Conservation (phyloP, 2,113 vertebrate genomes). For the Myxocyprinus asiaticus region DNA sequence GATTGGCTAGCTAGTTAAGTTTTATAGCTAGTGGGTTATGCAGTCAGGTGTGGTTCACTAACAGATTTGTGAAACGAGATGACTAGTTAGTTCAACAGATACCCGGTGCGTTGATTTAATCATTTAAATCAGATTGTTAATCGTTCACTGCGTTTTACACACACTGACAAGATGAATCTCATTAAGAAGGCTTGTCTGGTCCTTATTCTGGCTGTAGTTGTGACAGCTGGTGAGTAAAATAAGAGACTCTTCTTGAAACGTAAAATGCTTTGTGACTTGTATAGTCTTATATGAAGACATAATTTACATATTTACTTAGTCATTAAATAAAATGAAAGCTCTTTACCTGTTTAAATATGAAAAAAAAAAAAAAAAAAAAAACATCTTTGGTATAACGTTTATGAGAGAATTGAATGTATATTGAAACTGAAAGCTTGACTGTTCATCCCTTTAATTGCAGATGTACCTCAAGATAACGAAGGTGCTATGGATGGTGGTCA, state of each 20-base stretch:
- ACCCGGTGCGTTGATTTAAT: conserved; percentile 1
- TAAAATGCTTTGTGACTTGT: too few relatives aligned
- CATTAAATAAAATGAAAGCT: not conserved
- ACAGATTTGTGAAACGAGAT: conserved; percentile 3
- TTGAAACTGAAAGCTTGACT: not conserved
- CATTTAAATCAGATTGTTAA: not conserved
- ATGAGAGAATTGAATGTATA: not conserved
- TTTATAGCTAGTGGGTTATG: conserved; percentile 19
- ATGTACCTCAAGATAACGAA: not conserved
- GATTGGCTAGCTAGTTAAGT: not conserved
- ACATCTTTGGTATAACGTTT: too few relatives aligned
- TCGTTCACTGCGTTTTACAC: not conserved
- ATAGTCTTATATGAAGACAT: too few relatives aligned
- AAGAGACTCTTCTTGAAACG: too few relatives aligned
- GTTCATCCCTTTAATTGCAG: conserved; percentile 24
- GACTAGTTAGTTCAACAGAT: conserved; percentile 3
- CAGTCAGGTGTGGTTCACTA: conserved; percentile 27
- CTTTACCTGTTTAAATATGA: too few relatives aligned
- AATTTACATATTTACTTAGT: too few relatives aligned
- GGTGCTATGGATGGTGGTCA: not conserved
- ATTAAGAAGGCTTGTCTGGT: conserved; percentile 52
- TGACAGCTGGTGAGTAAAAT: conserved; percentile 67
- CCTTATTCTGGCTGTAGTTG: conserved; percentile 58
- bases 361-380: too few relatives aligned
- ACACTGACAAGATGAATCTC: conserved; percentile 6